Conservation (phyloP, 2,797 vertebrate genomes). For the Pempheris klunzingeri region DNA sequence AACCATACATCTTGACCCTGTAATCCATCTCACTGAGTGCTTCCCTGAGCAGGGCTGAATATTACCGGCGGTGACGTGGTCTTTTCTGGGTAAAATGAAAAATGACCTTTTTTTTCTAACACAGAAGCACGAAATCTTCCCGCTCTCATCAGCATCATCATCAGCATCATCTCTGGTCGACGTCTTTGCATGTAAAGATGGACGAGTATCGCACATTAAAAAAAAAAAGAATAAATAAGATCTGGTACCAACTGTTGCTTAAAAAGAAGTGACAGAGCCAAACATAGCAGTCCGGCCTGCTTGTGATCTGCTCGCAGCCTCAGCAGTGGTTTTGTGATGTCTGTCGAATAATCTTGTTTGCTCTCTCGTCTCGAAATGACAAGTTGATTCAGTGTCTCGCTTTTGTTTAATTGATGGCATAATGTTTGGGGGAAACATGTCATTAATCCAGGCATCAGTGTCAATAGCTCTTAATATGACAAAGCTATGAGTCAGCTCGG, state of each 20-base stretch:
- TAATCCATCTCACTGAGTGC: background rate
- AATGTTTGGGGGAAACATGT: constrained; percentile 38
- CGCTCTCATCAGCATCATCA: too few species aligned
- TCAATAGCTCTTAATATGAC: constrained; percentile 46
- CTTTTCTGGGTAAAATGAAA: background rate
- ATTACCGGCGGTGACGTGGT: background rate
- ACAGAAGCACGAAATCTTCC: too few species aligned
- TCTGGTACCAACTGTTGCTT: background rate
- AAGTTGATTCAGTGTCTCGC: constrained; percentile 29
- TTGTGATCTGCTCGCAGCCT: background rate
- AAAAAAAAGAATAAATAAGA: background rate
- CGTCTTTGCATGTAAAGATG: background rate
- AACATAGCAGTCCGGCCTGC: background rate
- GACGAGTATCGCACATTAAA: too few species aligned
- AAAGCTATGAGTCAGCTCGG: constrained; percentile 32
- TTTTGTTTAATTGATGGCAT: constrained; percentile 42
- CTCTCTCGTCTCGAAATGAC: constrained; percentile 26
- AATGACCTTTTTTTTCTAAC: background rate
- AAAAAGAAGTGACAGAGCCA: background rate
- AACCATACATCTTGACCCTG: background rate
- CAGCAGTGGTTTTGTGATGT: background rate
- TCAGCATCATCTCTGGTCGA: background rate
- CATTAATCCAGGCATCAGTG: constrained; percentile 45
- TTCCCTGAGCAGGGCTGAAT: background rate
- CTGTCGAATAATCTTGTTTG: constrained; percentile 25